These are phyloP conservation scores for Diplolepis rosae DNA, from an alignment of 2,888 invertebrate species.

Conservation along the genomic window DNA sequence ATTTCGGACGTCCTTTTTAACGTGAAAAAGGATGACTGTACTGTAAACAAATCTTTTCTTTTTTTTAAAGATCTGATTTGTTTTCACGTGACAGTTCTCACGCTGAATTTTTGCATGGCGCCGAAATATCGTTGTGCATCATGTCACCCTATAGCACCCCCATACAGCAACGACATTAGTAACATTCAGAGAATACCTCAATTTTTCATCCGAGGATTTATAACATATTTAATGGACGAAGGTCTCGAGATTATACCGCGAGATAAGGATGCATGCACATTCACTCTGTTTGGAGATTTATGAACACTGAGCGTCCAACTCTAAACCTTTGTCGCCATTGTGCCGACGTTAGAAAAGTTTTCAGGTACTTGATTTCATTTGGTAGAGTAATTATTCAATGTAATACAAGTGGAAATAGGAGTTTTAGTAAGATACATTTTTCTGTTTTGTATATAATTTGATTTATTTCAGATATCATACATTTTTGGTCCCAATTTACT, in stretches of 20 bases:
- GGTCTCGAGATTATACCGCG: conserved; percentile 52
- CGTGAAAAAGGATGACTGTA: no score
- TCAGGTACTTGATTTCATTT: conserved; percentile 56
- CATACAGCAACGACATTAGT: conserved; percentile 40
- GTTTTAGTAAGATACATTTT: not conserved
- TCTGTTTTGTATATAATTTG: no score
- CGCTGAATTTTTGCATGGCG: conserved; percentile 2
- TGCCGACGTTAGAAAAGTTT: conserved; percentile 61
- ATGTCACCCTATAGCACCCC: conserved; percentile 3
- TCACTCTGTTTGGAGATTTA: conserved; percentile 63
- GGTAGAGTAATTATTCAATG: conserved; percentile 37
- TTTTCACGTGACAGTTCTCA: conserved; percentile 11
- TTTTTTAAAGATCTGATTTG: conserved; percentile 13
- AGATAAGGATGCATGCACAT: conserved; percentile 52
- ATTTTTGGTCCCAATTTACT: no score
- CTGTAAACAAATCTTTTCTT: not conserved
- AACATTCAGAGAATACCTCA: conserved; percentile 59
- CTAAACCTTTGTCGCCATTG: conserved; percentile 60
- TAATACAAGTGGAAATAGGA: not conserved
- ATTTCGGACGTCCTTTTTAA: no score
- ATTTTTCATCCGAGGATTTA: conserved; percentile 61
- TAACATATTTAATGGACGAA: conserved; percentile 61
- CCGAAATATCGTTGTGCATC: not conserved
- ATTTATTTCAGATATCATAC: no score
- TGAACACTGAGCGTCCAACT: conserved; percentile 50